phyloP scores from a whole-genome alignment of 2,113 vertebrate genomes.

The Garra rufa region DNA sequence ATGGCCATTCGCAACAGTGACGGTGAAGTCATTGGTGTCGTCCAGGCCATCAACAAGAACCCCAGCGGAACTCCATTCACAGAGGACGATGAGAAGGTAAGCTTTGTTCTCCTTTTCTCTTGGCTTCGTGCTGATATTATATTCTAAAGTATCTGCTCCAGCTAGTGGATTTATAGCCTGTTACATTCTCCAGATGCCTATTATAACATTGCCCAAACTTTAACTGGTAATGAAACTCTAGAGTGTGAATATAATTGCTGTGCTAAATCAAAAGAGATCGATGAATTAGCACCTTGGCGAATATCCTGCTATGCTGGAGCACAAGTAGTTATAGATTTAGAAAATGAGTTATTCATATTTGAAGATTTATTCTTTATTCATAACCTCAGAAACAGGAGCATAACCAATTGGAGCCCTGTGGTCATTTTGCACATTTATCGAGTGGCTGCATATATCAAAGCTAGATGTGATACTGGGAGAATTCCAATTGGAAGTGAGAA shows the following conservation, averaged over 20 bases:
- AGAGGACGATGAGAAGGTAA: conserved; percentile 81
- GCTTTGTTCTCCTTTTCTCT: conserved; percentile 1
- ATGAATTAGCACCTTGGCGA: neutral
- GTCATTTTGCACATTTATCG: neutral
- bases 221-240: conserved; percentile 21
- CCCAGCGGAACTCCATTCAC: conserved; percentile 75
- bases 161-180: conserved; percentile 10
- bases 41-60: conserved; percentile 82
- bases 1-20: conserved; percentile 81
- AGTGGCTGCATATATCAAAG: neutral
- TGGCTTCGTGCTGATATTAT: neutral
- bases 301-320: conserved; percentile 6
- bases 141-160: conserved; percentile 4
- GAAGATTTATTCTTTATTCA: conserved; percentile 1
- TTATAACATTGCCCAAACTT: neutral
- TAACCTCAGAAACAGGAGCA: neutral
- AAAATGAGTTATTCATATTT: neutral
- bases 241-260: neutral
- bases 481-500: neutral
- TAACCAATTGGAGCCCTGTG: neutral
- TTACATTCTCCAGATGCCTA: neutral
- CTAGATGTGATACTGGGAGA: neutral
- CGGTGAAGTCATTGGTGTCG: conserved; percentile 79
- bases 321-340: neutral
- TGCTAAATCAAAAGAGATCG: conserved; percentile 7